phyloP scores from a whole-genome alignment of 2,113 vertebrate genomes.

The Prunella fulvescens region DNA sequence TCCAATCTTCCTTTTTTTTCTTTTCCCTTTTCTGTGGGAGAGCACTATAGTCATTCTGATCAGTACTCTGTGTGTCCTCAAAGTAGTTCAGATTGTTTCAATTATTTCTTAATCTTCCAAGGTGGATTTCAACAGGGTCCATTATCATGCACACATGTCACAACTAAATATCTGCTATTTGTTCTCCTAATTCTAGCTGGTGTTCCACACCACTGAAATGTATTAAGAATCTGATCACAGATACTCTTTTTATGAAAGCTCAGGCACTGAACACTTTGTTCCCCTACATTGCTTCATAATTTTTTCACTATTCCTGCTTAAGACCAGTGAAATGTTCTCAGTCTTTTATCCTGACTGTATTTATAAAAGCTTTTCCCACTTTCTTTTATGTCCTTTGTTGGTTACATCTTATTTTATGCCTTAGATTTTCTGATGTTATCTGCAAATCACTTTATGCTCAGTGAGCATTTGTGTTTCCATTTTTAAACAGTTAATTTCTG shows the following conservation, averaged over 20 bases:
- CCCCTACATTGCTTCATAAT: neutral
- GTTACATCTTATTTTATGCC: neutral
- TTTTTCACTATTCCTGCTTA: neutral
- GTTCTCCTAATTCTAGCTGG: neutral
- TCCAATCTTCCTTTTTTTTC: neutral
- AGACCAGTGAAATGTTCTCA: neutral
- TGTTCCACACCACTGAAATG: neutral
- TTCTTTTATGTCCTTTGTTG: neutral
- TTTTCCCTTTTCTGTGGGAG: neutral
- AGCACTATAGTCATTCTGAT: neutral
- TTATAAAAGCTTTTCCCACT: neutral
- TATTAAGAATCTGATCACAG: neutral
- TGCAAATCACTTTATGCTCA: neutral
- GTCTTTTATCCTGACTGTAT: neutral
- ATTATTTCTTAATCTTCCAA: neutral
- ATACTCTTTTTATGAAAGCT: neutral
- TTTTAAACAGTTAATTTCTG: neutral
- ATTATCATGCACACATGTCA: rapidly evolving
- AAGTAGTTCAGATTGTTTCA: neutral
- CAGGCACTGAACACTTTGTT: neutral
- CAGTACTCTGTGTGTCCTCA: neutral
- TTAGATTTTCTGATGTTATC: slow-evolving; percentile 8
- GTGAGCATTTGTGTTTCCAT: neutral
- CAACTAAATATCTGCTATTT: neutral
- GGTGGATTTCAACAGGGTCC: neutral